phyloP scores from a whole-genome alignment of 2,888 invertebrate genomes.

The Cartodere bifasciata region DNA sequence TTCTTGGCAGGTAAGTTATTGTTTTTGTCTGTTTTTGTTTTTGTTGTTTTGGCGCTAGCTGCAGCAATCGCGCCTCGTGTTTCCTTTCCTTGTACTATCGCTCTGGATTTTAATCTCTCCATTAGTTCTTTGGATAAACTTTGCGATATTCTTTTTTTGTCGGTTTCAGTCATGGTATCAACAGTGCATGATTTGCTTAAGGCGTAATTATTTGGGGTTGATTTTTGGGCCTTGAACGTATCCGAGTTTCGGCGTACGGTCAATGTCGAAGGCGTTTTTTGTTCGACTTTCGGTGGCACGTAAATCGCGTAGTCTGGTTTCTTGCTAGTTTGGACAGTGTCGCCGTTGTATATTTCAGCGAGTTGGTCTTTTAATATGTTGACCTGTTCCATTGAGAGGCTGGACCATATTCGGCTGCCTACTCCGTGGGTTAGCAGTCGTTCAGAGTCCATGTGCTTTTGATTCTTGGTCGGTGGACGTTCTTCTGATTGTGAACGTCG shows the following conservation, averaged over 20 bases:
- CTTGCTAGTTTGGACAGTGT: constrained; percentile 23
- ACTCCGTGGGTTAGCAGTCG: constrained; percentile 42
- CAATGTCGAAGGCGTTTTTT: constrained; percentile 20
- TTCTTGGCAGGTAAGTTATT: no score
- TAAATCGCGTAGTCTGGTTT: constrained; percentile 48
- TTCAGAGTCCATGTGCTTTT: constrained; percentile 25
- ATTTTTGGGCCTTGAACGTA: constrained; percentile 11
- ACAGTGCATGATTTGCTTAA: constrained; percentile 29
- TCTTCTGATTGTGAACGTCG: constrained; percentile 40
- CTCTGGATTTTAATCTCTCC: constrained; percentile 24
- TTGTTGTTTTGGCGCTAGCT: constrained; percentile 34
- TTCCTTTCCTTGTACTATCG: constrained; percentile 39
- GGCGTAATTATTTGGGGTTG: constrained; percentile 15
- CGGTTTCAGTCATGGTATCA: constrained; percentile 46
- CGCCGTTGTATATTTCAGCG: constrained; percentile 63
- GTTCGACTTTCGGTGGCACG: constrained; percentile 36
- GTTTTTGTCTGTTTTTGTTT: no score
- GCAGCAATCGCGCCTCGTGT: constrained; percentile 48
- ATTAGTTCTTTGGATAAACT: constrained; percentile 54
- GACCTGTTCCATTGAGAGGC: constrained; percentile 73
- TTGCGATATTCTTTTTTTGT: constrained; percentile 60
- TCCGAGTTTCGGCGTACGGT: constrained; percentile 38
- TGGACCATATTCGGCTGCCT: constrained; percentile 69
- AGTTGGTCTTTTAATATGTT: constrained; percentile 66
- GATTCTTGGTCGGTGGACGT: constrained; percentile 25